Conservation (phyloP, 2,888 invertebrate species). For the Encarsia formosa region DNA sequence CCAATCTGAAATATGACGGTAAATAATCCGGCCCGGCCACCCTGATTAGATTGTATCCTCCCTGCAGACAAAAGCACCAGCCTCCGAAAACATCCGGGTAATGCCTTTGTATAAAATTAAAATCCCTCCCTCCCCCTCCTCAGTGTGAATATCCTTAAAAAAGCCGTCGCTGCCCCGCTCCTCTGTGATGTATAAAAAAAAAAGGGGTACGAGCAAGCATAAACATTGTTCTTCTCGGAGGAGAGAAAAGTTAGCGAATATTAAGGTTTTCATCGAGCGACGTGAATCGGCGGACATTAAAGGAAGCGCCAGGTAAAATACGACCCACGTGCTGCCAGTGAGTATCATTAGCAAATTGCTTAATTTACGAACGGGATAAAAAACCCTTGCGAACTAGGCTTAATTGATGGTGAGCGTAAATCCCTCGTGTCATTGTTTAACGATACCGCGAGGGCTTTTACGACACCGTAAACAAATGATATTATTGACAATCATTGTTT, state of each 20-base stretch:
- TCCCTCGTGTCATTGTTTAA: constrained; percentile 18
- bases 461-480: constrained; percentile 25
- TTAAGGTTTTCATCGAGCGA: constrained; percentile 41
- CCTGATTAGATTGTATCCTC: constrained; percentile 27
- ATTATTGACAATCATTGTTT: constrained; percentile 21
- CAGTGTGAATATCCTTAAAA: too few relatives aligned
- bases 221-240: too few relatives aligned
- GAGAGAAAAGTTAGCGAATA: too few relatives aligned
- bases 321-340: constrained; percentile 48
- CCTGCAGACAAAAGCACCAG: constrained; percentile 25
- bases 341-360: constrained; percentile 52
- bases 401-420: constrained; percentile 23
- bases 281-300: constrained; percentile 40
- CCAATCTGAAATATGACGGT: constrained; percentile 49
- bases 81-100: constrained; percentile 20
- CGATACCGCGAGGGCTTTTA: constrained; percentile 11
- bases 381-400: constrained; percentile 17
- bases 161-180: too few relatives aligned
- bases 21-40: constrained; percentile 38
- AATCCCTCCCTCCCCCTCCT: constrained; percentile 6
- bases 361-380: constrained; percentile 41
- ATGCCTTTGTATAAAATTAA: constrained; percentile 18
- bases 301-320: constrained; percentile 43
- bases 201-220: too few relatives aligned
- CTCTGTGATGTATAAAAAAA: too few relatives aligned